Base-by-base conservation (phyloP, 2,888 invertebrate genomes). In the Xanthorhoe spadicearia region DNA sequence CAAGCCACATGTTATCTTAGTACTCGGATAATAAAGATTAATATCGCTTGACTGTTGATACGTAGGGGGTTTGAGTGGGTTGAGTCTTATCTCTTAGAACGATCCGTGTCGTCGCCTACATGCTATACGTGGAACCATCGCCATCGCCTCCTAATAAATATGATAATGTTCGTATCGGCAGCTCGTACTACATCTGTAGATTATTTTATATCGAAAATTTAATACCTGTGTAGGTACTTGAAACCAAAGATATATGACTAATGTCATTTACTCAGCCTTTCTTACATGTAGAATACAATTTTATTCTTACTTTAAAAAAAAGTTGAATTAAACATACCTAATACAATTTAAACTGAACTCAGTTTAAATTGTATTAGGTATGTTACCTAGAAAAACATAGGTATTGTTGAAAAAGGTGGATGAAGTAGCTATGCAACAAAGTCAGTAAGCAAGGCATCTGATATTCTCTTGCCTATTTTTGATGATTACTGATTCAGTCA, bases 1-100 rank as follows among this genome's bases (percentile, higher is more conserved):
- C 85, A 79, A 81, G 79, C 81, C 81, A 87, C 87, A 87, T 79
- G 82, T 83, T 83, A 84, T 88, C 88, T 86, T 92, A 89, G 79
- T 72, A 69, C 77, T 74, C 73, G 74, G 73, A 77, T 64, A 81
- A 88, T 91, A 92, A 89, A 90, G 92, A 89, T 90, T 89, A 88
- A 87, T 88, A 84, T 90, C 74, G 83, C 76, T 68, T 77, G 81
- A 66, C 77, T 66, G 66, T 61, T 70, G 63, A 63, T 53, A 64
- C 58, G 68, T 74, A 80, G 86, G 87, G 83, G 77, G 77, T 76
- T 70, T 68, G 78, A 80, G 85, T 88, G 89, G 89, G 89, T 75
- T 79, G 88, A 74, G 73, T 83, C 84, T 80, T 87, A 86, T 87
- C 89, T 89, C 89, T 87, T 82, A 82, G 79, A 83, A 71, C 79